Conservation (phyloP, 2,797 vertebrate species). For the Sebastes jordani region DNA sequence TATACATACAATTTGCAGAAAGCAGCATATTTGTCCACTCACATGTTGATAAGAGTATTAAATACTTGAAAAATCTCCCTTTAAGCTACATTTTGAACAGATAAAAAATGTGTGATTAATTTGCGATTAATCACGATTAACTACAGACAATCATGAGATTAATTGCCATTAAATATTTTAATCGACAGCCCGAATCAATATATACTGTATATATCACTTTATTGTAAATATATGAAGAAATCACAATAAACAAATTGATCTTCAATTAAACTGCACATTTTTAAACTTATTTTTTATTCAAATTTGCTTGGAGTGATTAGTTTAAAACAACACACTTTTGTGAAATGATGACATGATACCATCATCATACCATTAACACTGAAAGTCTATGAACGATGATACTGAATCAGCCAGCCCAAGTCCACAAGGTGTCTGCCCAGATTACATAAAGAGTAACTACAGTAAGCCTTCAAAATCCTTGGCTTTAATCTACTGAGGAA, state of each 20-base stretch:
- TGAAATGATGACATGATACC: neutral
- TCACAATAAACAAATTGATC: neutral
- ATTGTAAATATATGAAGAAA: neutral
- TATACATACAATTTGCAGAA: no score
- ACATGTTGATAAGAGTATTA: no score
- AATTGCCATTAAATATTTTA: accelerated
- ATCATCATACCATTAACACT: neutral
- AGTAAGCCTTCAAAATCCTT: neutral
- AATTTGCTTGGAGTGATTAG: neutral
- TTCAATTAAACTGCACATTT: neutral
- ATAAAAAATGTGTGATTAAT: no score
- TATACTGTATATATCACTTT: neutral
- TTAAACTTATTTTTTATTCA: neutral
- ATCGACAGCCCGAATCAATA: neutral
- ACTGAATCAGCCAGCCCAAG: neutral
- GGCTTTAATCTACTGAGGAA: neutral
- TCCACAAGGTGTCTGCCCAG: neutral
- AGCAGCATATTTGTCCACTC: no score
- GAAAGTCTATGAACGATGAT: neutral
- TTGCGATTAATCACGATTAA: no score
- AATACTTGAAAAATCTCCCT: no score
- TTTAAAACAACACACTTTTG: neutral
- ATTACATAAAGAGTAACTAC: slow-evolving; percentile 20
- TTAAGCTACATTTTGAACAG: no score
- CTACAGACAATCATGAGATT: no score